Evolutionary conservation across 2,888 invertebrate species (phyloP).

Genomic region (Sphaerophoria rueppellii): DNA sequence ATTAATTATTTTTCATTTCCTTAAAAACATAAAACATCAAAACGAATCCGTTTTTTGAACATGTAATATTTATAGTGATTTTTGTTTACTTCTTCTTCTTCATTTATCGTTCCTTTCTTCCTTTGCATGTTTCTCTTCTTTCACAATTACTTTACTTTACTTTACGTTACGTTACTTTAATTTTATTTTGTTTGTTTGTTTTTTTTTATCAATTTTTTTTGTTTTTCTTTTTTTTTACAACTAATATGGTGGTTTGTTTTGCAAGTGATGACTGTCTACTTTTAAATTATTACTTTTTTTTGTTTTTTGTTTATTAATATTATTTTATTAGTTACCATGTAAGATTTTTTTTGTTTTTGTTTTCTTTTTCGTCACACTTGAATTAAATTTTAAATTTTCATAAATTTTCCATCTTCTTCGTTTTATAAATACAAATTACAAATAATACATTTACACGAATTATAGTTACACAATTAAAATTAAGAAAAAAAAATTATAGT

Average conservation of each 20-base stretch:
- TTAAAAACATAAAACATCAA: constrained; percentile 70
- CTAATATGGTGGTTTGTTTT: constrained; percentile 73
- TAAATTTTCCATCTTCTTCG: constrained; percentile 32
- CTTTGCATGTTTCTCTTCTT: constrained; percentile 43
- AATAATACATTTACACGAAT: constrained; percentile 73
- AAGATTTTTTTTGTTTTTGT: constrained; percentile 40
- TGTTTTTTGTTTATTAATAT: constrained; percentile 23
- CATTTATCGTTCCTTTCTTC: constrained; percentile 30
- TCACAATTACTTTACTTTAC: constrained; percentile 14
- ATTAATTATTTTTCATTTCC: constrained; percentile 47
- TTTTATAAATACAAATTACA: constrained; percentile 72
- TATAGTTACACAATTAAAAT: constrained; percentile 72
- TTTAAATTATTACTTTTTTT: constrained; percentile 45
- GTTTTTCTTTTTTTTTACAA: constrained; percentile 54
- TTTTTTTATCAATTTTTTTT: neutral
- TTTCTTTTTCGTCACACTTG: constrained; percentile 67
- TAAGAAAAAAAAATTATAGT: constrained; percentile 56
- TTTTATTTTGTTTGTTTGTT: no score
- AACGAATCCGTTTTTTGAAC: constrained; percentile 69
- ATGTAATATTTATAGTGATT: constrained; percentile 69
- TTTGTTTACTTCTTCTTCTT: no score
- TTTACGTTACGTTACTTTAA: neutral
- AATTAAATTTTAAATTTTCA: constrained; percentile 37
- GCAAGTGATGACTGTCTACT: constrained; percentile 72
- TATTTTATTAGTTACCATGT: constrained; percentile 67